These are phyloP conservation scores for Lepas anatifera DNA, from an alignment of 2,888 invertebrate genomes.

Conservation along the genomic window DNA sequence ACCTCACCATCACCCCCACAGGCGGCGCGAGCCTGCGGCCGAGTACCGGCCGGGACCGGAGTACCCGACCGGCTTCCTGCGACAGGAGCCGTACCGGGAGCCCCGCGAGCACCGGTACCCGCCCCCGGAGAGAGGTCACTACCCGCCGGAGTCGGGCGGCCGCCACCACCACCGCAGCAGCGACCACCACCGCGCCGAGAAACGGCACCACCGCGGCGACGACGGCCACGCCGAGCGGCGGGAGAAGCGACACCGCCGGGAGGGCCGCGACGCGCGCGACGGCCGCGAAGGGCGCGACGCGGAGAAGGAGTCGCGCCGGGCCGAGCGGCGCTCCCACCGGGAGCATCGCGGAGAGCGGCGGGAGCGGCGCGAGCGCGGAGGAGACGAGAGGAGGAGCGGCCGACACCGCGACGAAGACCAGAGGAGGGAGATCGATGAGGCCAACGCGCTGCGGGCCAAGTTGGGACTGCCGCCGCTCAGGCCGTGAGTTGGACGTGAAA, in stretches of 20 bases:
- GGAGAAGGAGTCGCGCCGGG: too few species aligned
- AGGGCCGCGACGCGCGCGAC: not conserved
- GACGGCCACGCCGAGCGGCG: not conserved
- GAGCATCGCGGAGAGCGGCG: not conserved
- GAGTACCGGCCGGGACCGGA: too few species aligned
- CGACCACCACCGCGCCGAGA: not conserved
- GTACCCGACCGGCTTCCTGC: too few species aligned
- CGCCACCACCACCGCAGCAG: not conserved
- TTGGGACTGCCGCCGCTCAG: conserved; percentile 40
- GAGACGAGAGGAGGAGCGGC: not conserved
- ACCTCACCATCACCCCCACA: too few species aligned
- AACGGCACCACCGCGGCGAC: not conserved
- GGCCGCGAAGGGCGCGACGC: not conserved
- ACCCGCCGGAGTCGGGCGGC: not conserved
- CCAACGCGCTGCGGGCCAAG: conserved; percentile 39
- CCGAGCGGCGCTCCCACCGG: not conserved
- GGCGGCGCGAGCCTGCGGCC: too few species aligned
- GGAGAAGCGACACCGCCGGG: not conserved
- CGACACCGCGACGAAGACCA: not conserved
- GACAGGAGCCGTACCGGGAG: not conserved
- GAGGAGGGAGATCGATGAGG: conserved; percentile 32
- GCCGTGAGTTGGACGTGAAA: conserved; percentile 7
- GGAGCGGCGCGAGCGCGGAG: not conserved
- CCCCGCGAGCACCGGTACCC: not conserved
- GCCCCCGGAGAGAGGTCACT: not conserved